Evolutionary conservation across 2,797 vertebrate species (phyloP), one percentile per base, ranked within the genome.

Genomic region (Phoebastria nigripes): DNA sequence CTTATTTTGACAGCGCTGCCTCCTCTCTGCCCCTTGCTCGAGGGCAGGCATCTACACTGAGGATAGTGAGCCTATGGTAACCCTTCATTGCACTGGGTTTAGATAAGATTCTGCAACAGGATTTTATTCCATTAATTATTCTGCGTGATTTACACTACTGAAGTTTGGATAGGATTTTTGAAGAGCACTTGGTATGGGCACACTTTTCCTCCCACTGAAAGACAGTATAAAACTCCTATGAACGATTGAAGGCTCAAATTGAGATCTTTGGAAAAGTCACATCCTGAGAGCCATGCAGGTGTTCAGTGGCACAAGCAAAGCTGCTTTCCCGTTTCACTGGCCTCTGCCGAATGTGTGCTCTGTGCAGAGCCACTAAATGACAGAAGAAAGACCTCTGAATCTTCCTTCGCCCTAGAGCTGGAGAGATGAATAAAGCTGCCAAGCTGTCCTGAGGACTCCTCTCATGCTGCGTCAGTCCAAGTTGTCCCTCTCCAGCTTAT

Each of bases 161-260:
- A 76, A 5, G 20, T 79, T 89, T 83, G 82, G 24, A 35, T 25
- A 28, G 41, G 77, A 42, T 54, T 93, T 89, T 51, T 89, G 59
- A 87, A 61, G 51, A 91, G 63, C 5, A 15, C 33, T 72, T 3
- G 1, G 7, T 52, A 58, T 21, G 19, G 73, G 20, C 4, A 28
- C 33, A 14, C 26, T 71, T 84, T 63, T 69, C 16, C 18, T 85
- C 21, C 37, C 19, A 22, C 10, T 58, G 67, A 87, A 79, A 76
- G 54, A 18, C 25, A 56, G 26, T 12, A 31, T 52, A 35, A 49
- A 79, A 54, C 8, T 66, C 22, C 8, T 54, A 29, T 10, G 20
- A 81, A 47, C 0, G 3, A 52, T 0, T 54, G 54, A 79, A 85
- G 29, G 7, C 26, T 11, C 5, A 17, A 35, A 39, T 2, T 49